Evolutionary conservation across 2,888 invertebrate species (phyloP), one percentile per base, ranked within the genome.

Genomic region (Eristalis intricaria): DNA sequence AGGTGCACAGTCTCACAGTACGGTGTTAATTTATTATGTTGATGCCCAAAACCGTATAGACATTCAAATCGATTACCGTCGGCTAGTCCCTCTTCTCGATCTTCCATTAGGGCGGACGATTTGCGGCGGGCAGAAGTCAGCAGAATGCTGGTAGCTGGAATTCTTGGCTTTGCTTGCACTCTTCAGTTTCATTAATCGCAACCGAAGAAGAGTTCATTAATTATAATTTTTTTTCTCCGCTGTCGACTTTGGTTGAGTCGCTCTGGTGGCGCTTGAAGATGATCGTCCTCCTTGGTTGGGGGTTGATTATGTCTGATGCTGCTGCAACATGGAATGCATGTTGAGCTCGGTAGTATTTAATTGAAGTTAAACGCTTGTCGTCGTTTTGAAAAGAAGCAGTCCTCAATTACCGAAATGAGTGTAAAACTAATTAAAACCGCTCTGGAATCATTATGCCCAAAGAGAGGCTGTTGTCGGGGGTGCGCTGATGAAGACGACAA

Each of bases 321-420:
- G 38, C 73, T 50, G 38, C 50, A 66, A 15, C 64, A 65, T 61
- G 50, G 61, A 85, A 70, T 85, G 85, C 73, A 73, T 81, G 71
- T 68, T 76, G 68, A 81, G 56, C 75, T 74, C 26, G 22, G 35
- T 66, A 60, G 26, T 38, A 26, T 82, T 86, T 86, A 86, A 86
- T 86, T 86, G 77, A 86, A 82, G 69, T 78, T 86, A 86, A 86
- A 82, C 85, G 82, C 74, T 77, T 85, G 82, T 86, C 85, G 69
- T 82, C 77, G 60, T 78, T 77, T 77, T 23, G 75, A 66, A 63
- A n/a, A 22, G 61, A 63, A 43, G 70, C 69, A 76, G 61, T 75
- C 70, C 70, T 74, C 82, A 86, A 82, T 86, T 86, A 86, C 76
- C 58, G 64, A 82, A 82, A 78, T 82, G 82, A 86, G 82, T 82